phyloP scores from a whole-genome alignment of 2,113 vertebrate species.

The Cyrtonyx montezumae region DNA sequence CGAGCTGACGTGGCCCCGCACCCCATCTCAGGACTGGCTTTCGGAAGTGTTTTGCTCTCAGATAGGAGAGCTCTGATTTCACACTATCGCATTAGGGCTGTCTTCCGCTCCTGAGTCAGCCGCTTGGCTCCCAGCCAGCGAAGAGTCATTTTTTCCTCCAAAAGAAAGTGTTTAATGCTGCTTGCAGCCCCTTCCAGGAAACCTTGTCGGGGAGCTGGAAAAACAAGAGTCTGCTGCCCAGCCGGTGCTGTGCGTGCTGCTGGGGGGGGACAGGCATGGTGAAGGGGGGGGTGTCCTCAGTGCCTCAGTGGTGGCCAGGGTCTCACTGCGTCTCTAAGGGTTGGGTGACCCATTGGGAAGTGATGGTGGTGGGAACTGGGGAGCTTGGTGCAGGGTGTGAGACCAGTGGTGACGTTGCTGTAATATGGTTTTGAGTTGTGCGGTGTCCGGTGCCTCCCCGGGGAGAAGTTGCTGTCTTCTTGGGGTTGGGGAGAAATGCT shows the following conservation, averaged over 20 bases:
- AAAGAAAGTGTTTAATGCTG: conserved; percentile 72
- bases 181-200: conserved; percentile 50
- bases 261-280: fast-evolving
- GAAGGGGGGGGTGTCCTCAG: background rate
- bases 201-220: conserved; percentile 51
- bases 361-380: background rate
- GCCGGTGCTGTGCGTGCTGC: fast-evolving
- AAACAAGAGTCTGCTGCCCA: conserved; percentile 43
- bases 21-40: background rate
- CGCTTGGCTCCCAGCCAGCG: conserved; percentile 68
- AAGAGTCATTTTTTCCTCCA: conserved; percentile 78
- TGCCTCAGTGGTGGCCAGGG: fast-evolving
- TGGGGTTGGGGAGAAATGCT: background rate
- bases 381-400: background rate
- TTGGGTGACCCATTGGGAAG: background rate
- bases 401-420: background rate
- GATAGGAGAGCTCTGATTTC: conserved; percentile 71
- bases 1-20: background rate
- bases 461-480: background rate
- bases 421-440: background rate
- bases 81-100: conserved; percentile 62
- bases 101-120: conserved; percentile 77
- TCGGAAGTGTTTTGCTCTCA: conserved; percentile 66
- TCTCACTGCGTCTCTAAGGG: background rate
- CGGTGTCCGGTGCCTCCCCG: fast-evolving